Percentiles rank a stretch among this genome's conserved stretches.
These are phyloP conservation scores for Gila orcuttii DNA, from an alignment of 2,113 vertebrate species.

Conservation along the genomic window DNA sequence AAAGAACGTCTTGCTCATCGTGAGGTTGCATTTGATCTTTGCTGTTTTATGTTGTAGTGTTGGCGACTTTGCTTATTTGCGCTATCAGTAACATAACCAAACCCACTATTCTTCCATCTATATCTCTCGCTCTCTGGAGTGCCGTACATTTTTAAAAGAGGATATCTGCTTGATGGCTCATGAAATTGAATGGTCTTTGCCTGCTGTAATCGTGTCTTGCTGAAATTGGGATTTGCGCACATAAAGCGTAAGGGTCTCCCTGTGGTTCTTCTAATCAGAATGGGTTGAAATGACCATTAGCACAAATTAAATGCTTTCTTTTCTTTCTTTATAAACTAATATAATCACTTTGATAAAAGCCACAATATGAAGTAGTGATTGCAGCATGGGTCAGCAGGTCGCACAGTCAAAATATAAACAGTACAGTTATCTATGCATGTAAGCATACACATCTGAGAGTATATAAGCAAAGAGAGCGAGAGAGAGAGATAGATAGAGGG, in stretches of 20 bases:
- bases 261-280: conserved; percentile 24
- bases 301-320: conserved; percentile 6
- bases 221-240: conserved; percentile 52
- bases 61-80: background rate
- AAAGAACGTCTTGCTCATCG: too few relatives aligned
- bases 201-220: conserved; percentile 58
- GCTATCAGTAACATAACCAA: background rate
- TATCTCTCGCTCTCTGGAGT: conserved; percentile 14
- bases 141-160: conserved; percentile 40
- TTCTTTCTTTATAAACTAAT: conserved; percentile 2
- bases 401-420: background rate
- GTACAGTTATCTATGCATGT: background rate
- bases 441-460: background rate
- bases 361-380: background rate
- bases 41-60: background rate
- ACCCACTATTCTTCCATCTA: background rate
- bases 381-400: background rate
- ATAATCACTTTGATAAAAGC: background rate
- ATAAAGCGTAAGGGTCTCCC: conserved; percentile 47
- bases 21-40: too few relatives aligned
- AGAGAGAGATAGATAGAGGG: too few relatives aligned
- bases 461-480: background rate
- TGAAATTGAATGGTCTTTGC: conserved; percentile 68
- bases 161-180: conserved; percentile 69
- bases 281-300: background rate